phyloP scores from a whole-genome alignment of 2,797 vertebrate genomes.

The Centropyge bicolor region DNA sequence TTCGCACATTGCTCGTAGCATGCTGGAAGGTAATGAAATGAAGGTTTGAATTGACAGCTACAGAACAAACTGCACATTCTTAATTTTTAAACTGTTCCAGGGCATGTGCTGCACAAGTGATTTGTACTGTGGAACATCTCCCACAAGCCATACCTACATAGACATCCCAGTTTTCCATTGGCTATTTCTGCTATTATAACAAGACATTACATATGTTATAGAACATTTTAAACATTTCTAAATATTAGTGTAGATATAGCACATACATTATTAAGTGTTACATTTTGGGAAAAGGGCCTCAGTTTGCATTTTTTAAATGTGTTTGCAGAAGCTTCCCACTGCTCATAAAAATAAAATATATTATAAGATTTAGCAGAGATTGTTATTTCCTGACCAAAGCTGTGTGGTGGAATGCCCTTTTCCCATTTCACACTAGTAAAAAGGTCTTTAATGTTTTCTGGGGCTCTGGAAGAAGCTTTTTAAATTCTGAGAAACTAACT shows the following conservation, averaged over 20 bases:
- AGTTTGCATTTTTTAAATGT: background rate
- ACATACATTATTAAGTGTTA: background rate
- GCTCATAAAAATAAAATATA: background rate
- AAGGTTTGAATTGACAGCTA: background rate
- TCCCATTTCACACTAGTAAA: background rate
- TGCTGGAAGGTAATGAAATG: conserved; percentile 21
- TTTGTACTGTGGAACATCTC: conserved; percentile 4
- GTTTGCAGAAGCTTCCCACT: background rate
- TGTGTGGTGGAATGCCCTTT: background rate
- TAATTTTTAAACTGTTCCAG: conserved; percentile 1
- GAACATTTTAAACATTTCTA: background rate
- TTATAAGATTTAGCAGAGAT: background rate
- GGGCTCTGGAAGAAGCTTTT: background rate
- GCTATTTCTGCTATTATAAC: background rate
- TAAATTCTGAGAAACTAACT: background rate
- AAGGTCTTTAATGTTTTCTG: background rate
- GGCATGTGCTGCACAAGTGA: background rate
- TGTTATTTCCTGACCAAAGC: background rate
- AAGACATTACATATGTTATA: background rate
- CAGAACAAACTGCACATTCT: background rate
- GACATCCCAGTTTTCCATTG: background rate
- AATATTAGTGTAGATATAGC: background rate
- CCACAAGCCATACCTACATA: background rate
- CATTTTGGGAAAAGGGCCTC: background rate
- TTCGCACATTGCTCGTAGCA: background rate